These are phyloP conservation scores for Drosophila fuyamai DNA, from an alignment of 1,140 invertebrate species.

Conservation along the genomic window DNA sequence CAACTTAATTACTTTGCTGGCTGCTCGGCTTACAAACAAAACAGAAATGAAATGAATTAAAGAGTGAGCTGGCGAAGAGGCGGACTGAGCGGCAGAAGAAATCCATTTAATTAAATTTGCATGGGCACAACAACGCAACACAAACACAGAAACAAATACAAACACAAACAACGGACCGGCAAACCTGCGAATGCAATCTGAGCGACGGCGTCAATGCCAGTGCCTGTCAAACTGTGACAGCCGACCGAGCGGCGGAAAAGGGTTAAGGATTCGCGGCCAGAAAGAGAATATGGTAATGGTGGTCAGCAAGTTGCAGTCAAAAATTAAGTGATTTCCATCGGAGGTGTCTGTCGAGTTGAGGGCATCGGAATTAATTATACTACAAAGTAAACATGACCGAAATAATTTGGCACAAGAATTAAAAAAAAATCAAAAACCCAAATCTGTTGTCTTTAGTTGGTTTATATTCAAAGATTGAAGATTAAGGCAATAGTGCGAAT, in stretches of 20 bases:
- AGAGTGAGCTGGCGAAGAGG: slow-evolving; percentile 9
- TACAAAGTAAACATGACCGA: slow-evolving; percentile 5
- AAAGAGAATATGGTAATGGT: slow-evolving; percentile 41
- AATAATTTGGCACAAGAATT: background rate
- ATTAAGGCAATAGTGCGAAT: too few relatives aligned
- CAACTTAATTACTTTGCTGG: slow-evolving; percentile 51
- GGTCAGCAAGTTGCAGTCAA: slow-evolving; percentile 2
- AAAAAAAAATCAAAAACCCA: too few relatives aligned
- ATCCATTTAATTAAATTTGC: slow-evolving; percentile 57
- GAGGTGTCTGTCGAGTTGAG: background rate
- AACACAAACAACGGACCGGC: slow-evolving; percentile 31
- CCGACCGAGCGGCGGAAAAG: slow-evolving; percentile 9
- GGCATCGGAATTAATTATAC: slow-evolving; percentile 16
- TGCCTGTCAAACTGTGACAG: slow-evolving; percentile 65
- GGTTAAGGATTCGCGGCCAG: slow-evolving; percentile 22
- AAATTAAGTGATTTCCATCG: slow-evolving; percentile 24
- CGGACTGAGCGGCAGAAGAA: slow-evolving; percentile 12
- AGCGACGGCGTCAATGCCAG: slow-evolving; percentile 54
- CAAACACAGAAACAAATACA: slow-evolving; percentile 32
- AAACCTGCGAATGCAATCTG: slow-evolving; percentile 42
- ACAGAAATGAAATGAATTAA: slow-evolving; percentile 54
- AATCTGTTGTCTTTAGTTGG: background rate
- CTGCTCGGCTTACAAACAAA: slow-evolving; percentile 44
- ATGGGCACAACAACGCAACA: slow-evolving; percentile 42
- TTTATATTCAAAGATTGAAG: background rate